Evolutionary conservation across 1,140 invertebrate species (phyloP).

Genomic region (Diuraphis noxia): DNA sequence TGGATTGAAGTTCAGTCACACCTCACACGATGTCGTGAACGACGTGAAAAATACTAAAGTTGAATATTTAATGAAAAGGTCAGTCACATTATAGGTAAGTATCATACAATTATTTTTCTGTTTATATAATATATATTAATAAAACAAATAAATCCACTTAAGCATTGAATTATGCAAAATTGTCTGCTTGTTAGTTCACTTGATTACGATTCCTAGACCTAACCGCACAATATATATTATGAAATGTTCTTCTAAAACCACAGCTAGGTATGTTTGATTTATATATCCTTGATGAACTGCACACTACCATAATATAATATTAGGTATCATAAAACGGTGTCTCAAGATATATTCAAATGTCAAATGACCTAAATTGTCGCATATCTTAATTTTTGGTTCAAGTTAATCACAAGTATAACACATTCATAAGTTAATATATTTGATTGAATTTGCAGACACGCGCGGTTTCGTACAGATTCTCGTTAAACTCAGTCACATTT

Average conservation of each 20-base stretch:
- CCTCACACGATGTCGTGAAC: background rate
- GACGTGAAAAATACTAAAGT: background rate
- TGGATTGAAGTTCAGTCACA: background rate
- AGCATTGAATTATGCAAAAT: background rate
- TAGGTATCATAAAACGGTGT: background rate
- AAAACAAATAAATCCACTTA: background rate
- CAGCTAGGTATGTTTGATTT: background rate
- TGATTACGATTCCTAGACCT: background rate
- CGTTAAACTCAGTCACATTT: background rate
- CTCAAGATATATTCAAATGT: background rate
- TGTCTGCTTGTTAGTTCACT: background rate
- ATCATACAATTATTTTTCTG: background rate
- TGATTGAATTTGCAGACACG: background rate
- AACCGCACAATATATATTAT: background rate
- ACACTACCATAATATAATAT: background rate
- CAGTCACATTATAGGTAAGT: background rate
- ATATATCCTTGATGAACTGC: constrained; percentile 26
- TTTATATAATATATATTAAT: background rate
- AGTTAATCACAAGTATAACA: background rate
- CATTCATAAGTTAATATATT: background rate
- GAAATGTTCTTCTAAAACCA: constrained; percentile 8
- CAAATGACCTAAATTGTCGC: background rate
- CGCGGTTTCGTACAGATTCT: background rate
- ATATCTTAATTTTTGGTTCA: background rate
- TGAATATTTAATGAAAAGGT: background rate